phyloP scores from a whole-genome alignment of 64 coral and sea anemone species.

The Actinia equina region DNA sequence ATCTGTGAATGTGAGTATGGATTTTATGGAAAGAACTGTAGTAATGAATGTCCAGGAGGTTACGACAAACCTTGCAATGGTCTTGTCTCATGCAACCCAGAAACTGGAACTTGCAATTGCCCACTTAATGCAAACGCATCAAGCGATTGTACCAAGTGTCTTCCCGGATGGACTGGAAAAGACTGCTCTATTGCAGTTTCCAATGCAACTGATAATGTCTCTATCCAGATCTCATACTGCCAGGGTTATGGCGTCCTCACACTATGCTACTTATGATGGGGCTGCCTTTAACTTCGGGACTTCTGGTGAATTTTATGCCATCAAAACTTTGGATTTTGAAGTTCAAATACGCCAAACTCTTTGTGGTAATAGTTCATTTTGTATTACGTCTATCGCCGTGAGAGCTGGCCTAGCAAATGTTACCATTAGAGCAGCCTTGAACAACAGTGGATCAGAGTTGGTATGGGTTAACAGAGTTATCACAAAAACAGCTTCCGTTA shows the following conservation, averaged over 20 bases:
- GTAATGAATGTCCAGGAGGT: slow-evolving; percentile 78
- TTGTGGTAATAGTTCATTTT: slow-evolving; percentile 63
- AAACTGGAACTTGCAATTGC: slow-evolving; percentile 73
- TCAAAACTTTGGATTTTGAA: slow-evolving; percentile 39
- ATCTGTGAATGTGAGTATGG: slow-evolving; percentile 71
- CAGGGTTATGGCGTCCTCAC: slow-evolving; percentile 62
- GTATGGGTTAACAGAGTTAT: slow-evolving; percentile 68
- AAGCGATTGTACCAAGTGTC: slow-evolving; percentile 55
- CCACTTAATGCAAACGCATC: slow-evolving; percentile 55
- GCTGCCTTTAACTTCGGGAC: slow-evolving; percentile 74
- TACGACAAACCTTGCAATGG: slow-evolving; percentile 63
- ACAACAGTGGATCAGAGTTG: slow-evolving; percentile 28
- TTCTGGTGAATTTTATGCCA: slow-evolving; percentile 63
- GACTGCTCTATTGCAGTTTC: slow-evolving; percentile 71
- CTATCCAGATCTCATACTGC: slow-evolving; percentile 53
- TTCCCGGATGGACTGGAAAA: slow-evolving; percentile 68
- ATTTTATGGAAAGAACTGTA: slow-evolving; percentile 68
- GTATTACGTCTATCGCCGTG: slow-evolving; percentile 70
- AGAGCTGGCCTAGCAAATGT: slow-evolving; percentile 38
- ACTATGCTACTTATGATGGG: slow-evolving; percentile 83
- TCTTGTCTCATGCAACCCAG: slow-evolving; percentile 41
- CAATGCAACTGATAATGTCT: slow-evolving; percentile 16
- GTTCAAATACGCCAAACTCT: slow-evolving; percentile 80
- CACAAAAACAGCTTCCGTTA: slow-evolving; percentile 25
- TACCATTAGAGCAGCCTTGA: slow-evolving; percentile 57